Conservation (phyloP, 2,113 vertebrate genomes). For the Gopherus flavomarginatus region DNA sequence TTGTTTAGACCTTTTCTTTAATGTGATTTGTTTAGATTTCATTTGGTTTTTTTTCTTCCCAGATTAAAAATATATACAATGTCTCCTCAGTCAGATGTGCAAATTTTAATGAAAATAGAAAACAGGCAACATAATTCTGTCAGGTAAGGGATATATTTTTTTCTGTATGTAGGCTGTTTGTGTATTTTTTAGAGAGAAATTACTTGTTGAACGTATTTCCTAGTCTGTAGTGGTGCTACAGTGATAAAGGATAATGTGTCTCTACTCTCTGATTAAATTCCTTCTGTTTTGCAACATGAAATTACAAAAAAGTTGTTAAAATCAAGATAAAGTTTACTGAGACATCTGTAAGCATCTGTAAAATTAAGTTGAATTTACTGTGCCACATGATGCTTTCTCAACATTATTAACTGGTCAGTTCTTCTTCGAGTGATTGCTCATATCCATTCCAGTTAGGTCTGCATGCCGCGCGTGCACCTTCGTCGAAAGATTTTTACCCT, state of each 20-base stretch:
- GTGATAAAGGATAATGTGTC: not conserved
- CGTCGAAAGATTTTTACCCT: too few relatives aligned
- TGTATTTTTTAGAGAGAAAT: not conserved
- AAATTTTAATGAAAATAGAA: conserved; percentile 93
- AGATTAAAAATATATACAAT: conserved; percentile 90
- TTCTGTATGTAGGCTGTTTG: not conserved
- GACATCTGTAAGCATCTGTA: not conserved
- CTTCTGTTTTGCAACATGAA: not conserved
- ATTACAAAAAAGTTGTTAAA: not conserved
- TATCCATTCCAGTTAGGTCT: too few relatives aligned
- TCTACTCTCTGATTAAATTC: not conserved
- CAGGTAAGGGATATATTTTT: conserved; percentile 79
- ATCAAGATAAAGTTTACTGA: not conserved
- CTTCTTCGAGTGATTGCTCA: too few relatives aligned
- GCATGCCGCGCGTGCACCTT: too few relatives aligned
- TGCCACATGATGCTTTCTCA: not conserved
- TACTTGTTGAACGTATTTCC: fast-evolving
- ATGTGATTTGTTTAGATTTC: conserved; percentile 21
- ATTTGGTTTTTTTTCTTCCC: conserved; percentile 62
- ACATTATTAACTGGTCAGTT: not conserved
- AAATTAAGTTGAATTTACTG: not conserved
- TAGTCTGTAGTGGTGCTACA: not conserved
- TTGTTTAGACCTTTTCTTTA: not conserved
- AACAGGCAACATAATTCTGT: conserved; percentile 82
- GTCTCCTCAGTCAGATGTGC: conserved; percentile 76